Base-by-base conservation (phyloP, 2,113 vertebrate species). In the Urocynchramus pylzowi region DNA sequence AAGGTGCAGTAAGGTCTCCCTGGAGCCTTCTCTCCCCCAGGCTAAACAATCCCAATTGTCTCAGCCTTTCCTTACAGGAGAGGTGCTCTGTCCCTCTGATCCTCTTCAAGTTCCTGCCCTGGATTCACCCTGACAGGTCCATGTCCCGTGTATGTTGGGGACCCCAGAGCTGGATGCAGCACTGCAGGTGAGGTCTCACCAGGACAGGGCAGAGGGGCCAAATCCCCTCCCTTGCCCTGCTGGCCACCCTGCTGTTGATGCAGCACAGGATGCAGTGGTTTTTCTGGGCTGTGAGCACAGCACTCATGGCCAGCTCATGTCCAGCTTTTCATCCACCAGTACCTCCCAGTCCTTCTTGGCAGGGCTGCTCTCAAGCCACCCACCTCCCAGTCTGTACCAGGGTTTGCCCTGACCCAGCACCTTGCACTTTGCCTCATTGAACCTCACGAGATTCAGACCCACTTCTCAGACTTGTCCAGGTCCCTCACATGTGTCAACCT, bases 191-290 rank as follows among this genome's bases (percentile, higher is more conserved):
- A 7, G 47, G 16, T 61, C 31, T 44, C 56, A 20, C 26, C 56
- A 61, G 56, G 47, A 37, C 0, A 0, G 39, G 42, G 47, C 47
- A 84, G 67, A 52, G 37, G 31, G 17, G 10, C 17, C 1, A 1
- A 26, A 21, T 17, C 5, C 4, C 56, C 21, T 60, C 54, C n/a
- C 16, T 63, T 1, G 1, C 26, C 24, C 75, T 41, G 28, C 27
- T 61, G 33, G 11, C 10, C 54, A 9, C 0, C 1, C 33, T 78
- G 57, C 28, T 26, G 31, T 14, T 2, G n/a, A n/a, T 41, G 65
- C 41, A 80, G 49, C 49, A 16, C 35, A 49, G 49, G 14, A 18
- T n/a, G 31, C 5, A 31, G 7, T 18, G 18, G 5, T 14, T 41
- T 49, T 18, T 15, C 31, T 42, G 35, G 30, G 35, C 24, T 42